These are phyloP conservation scores for Diadophis punctatus DNA, from an alignment of 2,113 vertebrate species.

Conservation along the genomic window DNA sequence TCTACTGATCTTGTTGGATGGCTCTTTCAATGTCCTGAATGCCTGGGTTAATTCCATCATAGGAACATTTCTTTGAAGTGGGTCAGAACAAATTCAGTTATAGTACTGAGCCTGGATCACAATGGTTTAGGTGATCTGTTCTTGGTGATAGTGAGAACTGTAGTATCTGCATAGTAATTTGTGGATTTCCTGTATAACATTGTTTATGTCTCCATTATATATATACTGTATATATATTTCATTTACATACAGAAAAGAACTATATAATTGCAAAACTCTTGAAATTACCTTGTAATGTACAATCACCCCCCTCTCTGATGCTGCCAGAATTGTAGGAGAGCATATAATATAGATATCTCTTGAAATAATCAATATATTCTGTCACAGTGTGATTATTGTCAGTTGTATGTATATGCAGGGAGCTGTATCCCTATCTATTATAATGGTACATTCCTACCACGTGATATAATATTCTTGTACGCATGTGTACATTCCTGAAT, in stretches of 20 bases:
- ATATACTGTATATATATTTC: neutral
- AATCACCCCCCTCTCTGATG: neutral
- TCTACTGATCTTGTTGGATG: neutral
- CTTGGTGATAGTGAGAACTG: neutral
- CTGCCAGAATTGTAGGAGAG: neutral
- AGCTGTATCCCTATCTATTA: too few species aligned
- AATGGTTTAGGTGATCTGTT: neutral
- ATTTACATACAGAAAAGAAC: neutral
- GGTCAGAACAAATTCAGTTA: neutral
- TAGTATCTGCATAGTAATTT: neutral
- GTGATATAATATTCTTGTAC: too few species aligned
- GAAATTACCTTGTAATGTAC: conserved; percentile 31
- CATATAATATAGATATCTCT: conserved; percentile 13
- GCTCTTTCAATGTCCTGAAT: neutral
- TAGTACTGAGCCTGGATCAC: neutral
- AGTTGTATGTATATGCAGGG: too few species aligned
- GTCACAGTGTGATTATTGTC: too few species aligned
- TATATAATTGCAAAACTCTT: neutral
- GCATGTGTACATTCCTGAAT: too few species aligned
- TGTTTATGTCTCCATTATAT: neutral
- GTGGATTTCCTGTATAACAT: neutral
- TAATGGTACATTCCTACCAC: too few species aligned
- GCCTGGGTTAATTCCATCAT: neutral
- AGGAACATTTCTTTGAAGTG: neutral
- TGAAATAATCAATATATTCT: conserved; percentile 33